Percentiles rank a stretch among this genome's conserved stretches.
Evolutionary conservation across 2,888 invertebrate genomes (phyloP).

Genomic region (Archips xylosteana): DNA sequence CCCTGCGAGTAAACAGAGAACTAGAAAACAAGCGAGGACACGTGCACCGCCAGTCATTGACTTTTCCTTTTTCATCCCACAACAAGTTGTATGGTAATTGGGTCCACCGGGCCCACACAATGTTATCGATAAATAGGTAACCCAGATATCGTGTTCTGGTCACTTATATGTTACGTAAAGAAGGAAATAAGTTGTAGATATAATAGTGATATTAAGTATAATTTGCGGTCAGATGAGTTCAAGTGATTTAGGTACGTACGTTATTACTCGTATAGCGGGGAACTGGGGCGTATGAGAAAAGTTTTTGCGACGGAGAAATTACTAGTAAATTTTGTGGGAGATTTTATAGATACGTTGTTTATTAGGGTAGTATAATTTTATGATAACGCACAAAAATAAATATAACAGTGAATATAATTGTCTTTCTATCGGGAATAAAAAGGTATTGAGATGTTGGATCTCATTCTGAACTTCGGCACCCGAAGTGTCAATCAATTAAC

Average conservation of each 20-base stretch:
- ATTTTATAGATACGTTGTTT: too few species aligned
- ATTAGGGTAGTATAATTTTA: too few species aligned
- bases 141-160: slow-evolving; percentile 14
- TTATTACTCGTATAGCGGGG: not conserved
- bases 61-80: slow-evolving; percentile 13
- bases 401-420: too few species aligned
- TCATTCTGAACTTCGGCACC: too few species aligned
- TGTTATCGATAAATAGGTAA: slow-evolving; percentile 23
- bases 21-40: slow-evolving; percentile 10
- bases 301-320: not conserved
- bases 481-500: too few species aligned
- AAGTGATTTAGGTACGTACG: not conserved
- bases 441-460: too few species aligned
- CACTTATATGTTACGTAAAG: slow-evolving; percentile 23
- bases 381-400: too few species aligned
- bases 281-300: too few species aligned
- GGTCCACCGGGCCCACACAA: slow-evolving; percentile 18
- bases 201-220: not conserved
- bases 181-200: not conserved
- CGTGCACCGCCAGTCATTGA: slow-evolving; percentile 21
- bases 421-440: too few species aligned
- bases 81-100: slow-evolving; percentile 24
- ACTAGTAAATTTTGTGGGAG: too few species aligned
- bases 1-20: not conserved
- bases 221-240: slow-evolving; percentile 15